Evolutionary conservation across 2,888 invertebrate species (phyloP).

Genomic region (Mythimna loreyi): DNA sequence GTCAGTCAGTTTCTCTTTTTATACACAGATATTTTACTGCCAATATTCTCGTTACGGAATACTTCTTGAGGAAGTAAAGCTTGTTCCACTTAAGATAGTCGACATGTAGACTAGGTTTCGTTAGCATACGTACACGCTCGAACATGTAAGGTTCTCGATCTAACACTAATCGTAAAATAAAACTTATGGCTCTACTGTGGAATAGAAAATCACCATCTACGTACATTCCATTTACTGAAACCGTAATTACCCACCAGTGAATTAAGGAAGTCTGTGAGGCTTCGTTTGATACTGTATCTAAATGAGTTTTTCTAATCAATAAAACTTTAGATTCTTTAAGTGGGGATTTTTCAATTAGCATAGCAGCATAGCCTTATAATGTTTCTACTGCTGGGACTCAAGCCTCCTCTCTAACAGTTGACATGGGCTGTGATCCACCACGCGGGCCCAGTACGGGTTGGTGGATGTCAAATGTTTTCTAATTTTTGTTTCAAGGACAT

Average conservation of each 20-base stretch:
- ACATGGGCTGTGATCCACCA: no score
- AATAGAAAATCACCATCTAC: conserved; percentile 39
- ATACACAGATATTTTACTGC: not conserved
- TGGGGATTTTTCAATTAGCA: no score
- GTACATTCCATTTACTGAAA: conserved; percentile 30
- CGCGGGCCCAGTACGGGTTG: no score
- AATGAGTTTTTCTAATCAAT: not conserved
- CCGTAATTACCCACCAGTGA: conserved; percentile 29
- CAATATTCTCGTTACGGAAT: not conserved
- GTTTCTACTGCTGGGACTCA: no score
- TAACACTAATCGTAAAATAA: conserved; percentile 43
- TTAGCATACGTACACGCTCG: conserved; percentile 26
- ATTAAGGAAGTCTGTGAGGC: conserved; percentile 13
- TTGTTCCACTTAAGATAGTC: conserved; percentile 9
- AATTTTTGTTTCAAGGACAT: no score
- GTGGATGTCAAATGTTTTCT: no score
- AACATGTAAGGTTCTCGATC: not conserved
- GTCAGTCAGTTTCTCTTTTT: no score
- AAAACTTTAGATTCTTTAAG: not conserved
- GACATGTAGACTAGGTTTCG: not conserved
- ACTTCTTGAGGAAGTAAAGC: conserved; percentile 6
- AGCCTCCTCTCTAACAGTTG: no score
- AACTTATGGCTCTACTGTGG: conserved; percentile 27
- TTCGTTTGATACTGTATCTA: not conserved
- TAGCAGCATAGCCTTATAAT: no score